phyloP scores from a whole-genome alignment of 2,113 vertebrate genomes.

The Planiliza haematocheilus region DNA sequence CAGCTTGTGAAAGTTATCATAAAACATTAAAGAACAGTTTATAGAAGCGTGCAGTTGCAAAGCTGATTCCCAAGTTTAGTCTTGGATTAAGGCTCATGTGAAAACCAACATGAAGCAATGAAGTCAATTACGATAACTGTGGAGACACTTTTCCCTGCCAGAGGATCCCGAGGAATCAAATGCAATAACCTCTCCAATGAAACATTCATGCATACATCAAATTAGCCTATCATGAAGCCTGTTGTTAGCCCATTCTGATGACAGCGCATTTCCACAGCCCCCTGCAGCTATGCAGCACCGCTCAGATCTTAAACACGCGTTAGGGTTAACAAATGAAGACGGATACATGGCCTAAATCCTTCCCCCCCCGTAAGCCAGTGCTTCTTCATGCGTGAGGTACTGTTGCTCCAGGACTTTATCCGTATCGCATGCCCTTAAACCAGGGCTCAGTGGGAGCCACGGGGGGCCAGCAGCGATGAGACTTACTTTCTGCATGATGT shows the following conservation, averaged over 20 bases:
- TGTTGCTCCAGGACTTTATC: conserved; percentile 40
- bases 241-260: neutral
- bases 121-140: neutral
- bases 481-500: conserved; percentile 97
- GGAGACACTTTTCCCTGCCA: neutral
- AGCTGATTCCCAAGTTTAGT: conserved; percentile 3
- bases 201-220: conserved; percentile 2
- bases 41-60: neutral
- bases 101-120: neutral
- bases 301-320: conserved; percentile 26
- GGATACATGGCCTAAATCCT: conserved; percentile 58
- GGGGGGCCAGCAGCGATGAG: conserved; percentile 28
- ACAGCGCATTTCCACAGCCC: conserved; percentile 25
- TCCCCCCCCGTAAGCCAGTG: conserved; percentile 53
- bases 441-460: conserved; percentile 21
- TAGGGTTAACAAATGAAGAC: conserved; percentile 56
- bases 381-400: conserved; percentile 50
- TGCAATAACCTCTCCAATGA: neutral
- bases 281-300: conserved; percentile 25
- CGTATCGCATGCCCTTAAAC: conserved; percentile 41
- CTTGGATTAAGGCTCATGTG: neutral
- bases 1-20: conserved; percentile 7
- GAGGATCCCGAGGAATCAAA: neutral
- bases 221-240: conserved; percentile 6
- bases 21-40: conserved; percentile 28